Base-by-base conservation (phyloP, 2,888 invertebrate species). In the Dichetophora obliterata region DNA sequence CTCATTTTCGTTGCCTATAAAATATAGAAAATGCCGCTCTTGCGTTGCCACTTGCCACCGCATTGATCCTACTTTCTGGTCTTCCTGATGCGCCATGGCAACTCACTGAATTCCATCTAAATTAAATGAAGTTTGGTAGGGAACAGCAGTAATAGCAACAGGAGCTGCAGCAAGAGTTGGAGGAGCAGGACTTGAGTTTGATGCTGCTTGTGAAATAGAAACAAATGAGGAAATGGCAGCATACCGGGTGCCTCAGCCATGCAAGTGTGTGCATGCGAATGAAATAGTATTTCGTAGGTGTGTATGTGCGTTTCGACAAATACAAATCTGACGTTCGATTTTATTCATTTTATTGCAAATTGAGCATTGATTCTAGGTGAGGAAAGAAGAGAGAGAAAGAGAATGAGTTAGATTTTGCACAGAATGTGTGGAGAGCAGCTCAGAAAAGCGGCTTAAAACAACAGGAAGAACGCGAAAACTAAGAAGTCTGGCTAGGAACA, bases 1-100 rank as follows among this genome's bases (percentile, higher is more conserved):
- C 84, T 84, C 84, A 84, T 85, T 85, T 85, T 84, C 84, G 81
- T 82, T 85, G 83, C 82, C 81, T 79, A 85, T 84, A 82, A 83
- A 83, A 84, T 83, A 83, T 80, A 80, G 72, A 79, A 76, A 79
- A 71, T 68, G 34, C 74, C 61, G 76, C 54, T 72, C 70, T 72
- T 57, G 72, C 63, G 70, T 63, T 69, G 65, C 74, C 76, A 48
- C 37, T 24, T 54, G 77, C 59, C 68, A 27, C 19, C 50, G 50
- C 63, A 31, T 24, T 6, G 8, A 48, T 19, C n/a, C 14, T 16
- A 37, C 22, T 37, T 6, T 16, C 50, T 6, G 54, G 54, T 31
- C 22, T 22, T 24, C 34, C 27, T 50, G 9, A 37, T 6, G 16
- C 59, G 52, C 1, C 54, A 16, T 11, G 24, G 16, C 50, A 31